Evolutionary conservation across 2,888 invertebrate species (phyloP).

Genomic region (Caenorhabditis uteleia): DNA sequence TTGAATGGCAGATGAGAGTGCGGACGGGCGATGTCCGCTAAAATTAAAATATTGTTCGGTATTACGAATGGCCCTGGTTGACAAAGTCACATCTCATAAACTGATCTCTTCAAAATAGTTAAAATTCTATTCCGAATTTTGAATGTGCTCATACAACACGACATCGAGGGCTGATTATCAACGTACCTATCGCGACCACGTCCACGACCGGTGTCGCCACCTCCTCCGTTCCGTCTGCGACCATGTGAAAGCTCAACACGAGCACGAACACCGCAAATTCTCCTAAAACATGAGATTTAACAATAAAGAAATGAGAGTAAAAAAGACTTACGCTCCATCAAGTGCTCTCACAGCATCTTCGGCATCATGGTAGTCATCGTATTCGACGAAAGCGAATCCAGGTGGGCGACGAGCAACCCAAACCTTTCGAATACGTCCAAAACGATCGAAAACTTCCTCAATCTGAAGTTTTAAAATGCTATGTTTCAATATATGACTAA

Average conservation of each 20-base stretch:
- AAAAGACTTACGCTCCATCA: slow-evolving; percentile 75
- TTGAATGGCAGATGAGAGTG: slow-evolving; percentile 34
- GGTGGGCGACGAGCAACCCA: slow-evolving; percentile 94
- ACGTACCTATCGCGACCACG: slow-evolving; percentile 42
- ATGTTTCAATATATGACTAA: background rate
- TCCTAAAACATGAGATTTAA: slow-evolving; percentile 60
- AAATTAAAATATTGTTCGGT: slow-evolving; percentile 14
- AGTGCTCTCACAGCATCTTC: slow-evolving; percentile 72
- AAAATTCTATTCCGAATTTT: background rate
- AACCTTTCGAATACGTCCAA: slow-evolving; percentile 86
- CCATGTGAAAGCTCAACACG: slow-evolving; percentile 72
- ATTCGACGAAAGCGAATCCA: slow-evolving; percentile 74
- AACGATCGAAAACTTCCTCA: slow-evolving; percentile 85
- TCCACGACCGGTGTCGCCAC: slow-evolving; percentile 39
- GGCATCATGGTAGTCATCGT: slow-evolving; percentile 79
- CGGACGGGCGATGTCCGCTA: slow-evolving; percentile 53
- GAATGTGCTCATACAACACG: background rate
- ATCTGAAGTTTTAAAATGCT: slow-evolving; percentile 69
- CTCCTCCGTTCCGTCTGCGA: slow-evolving; percentile 69
- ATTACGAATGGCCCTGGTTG: background rate
- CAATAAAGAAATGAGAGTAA: slow-evolving; percentile 3
- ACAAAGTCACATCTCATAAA: background rate
- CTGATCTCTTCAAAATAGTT: too few relatives aligned
- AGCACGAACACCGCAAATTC: slow-evolving; percentile 71
- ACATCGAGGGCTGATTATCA: background rate